These are phyloP conservation scores for Hemibates koningsi DNA, from an alignment of 2,113 vertebrate genomes.

Conservation along the genomic window DNA sequence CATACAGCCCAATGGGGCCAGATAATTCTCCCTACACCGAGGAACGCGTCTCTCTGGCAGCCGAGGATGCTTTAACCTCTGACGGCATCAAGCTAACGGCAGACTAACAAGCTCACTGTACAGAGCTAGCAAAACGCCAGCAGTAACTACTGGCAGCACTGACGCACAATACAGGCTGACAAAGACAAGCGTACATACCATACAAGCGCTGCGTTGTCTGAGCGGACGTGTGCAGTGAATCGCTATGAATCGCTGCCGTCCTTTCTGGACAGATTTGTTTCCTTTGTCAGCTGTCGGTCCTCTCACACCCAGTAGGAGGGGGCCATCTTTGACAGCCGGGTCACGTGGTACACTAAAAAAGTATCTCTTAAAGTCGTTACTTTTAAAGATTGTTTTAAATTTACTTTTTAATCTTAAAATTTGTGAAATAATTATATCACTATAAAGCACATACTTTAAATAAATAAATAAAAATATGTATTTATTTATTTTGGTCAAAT, in stretches of 20 bases:
- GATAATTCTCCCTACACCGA: neutral
- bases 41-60: neutral
- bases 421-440: neutral
- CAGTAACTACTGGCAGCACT: neutral
- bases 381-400: neutral
- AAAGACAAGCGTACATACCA: constrained; percentile 34
- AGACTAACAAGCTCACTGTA: neutral
- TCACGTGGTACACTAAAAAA: constrained; percentile 36
- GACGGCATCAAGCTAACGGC: constrained; percentile 17
- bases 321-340: constrained; percentile 67
- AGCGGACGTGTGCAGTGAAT: neutral
- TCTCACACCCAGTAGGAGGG: constrained; percentile 48
- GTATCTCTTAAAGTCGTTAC: neutral
- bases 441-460: neutral
- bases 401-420: neutral
- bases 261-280: neutral
- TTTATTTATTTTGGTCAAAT: neutral
- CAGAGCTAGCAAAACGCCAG: neutral
- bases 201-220: neutral
- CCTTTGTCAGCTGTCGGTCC: constrained; percentile 44
- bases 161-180: neutral
- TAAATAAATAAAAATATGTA: neutral
- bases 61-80: constrained; percentile 22
- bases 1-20: neutral
- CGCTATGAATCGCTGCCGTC: neutral